These are phyloP conservation scores for Sebastes hubbsi DNA, from an alignment of 2,797 vertebrate genomes.

Conservation along the genomic window DNA sequence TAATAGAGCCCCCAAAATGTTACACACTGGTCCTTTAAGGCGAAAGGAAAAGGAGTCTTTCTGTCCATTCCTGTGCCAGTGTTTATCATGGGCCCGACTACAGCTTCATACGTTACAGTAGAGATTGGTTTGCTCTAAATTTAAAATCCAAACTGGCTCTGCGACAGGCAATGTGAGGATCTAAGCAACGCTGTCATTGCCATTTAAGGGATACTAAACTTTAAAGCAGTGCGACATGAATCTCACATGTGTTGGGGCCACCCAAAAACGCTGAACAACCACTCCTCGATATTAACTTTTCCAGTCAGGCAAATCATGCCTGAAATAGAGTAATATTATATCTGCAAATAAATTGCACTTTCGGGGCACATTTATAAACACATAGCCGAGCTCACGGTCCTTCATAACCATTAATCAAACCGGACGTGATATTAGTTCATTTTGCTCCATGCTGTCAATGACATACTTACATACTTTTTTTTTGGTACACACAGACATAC, in stretches of 20 bases:
- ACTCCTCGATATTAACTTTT: conserved; percentile 78
- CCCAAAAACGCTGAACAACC: conserved; percentile 75
- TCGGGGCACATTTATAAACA: conserved; percentile 67
- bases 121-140: conserved; percentile 31
- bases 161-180: conserved; percentile 41
- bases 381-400: conserved; percentile 41
- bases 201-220: conserved; percentile 49
- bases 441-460: conserved; percentile 49
- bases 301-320: conserved; percentile 74
- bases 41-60: conserved; percentile 1
- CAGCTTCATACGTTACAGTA: conserved; percentile 7
- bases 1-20: too few species aligned
- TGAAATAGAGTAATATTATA: conserved; percentile 77
- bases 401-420: conserved; percentile 59
- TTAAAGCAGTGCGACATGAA: conserved; percentile 32
- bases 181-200: conserved; percentile 48
- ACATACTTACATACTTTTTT: conserved; percentile 38
- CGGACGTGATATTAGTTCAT: conserved; percentile 46
- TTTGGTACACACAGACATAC: conserved; percentile 43
- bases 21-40: too few species aligned
- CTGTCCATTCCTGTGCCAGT: conserved; percentile 3
- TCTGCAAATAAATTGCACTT: conserved; percentile 76
- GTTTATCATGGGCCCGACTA: background rate
- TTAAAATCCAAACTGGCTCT: conserved; percentile 47
- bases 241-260: conserved; percentile 69